A percentile compares a stretch with the other conserved stretches of the same genome.
Conservation (phyloP, 2,888 invertebrate genomes). For the Drosophila kokeensis region DNA sequence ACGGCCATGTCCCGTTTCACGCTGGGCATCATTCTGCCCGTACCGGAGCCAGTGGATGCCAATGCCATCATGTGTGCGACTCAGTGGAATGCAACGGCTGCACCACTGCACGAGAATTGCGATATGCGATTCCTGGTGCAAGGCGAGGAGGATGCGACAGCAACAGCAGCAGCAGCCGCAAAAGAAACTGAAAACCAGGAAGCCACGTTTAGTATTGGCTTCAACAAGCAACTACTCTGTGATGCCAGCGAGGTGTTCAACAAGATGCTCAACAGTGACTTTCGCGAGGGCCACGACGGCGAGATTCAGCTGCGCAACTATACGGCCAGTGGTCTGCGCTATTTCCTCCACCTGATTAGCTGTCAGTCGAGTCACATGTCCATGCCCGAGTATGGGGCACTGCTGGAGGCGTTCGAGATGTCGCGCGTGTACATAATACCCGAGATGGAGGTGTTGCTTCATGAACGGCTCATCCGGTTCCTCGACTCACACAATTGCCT, state of each 20-base stretch:
- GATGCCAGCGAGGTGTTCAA: constrained; percentile 84
- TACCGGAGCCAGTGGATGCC: constrained; percentile 49
- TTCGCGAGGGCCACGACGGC: constrained; percentile 83
- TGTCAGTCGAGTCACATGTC: constrained; percentile 66
- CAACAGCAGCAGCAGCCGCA: background rate
- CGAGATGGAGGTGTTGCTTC: constrained; percentile 79
- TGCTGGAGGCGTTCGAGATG: constrained; percentile 84
- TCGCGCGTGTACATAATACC: constrained; percentile 84
- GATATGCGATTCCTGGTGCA: constrained; percentile 83
- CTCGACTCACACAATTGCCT: constrained; percentile 82
- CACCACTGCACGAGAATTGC: constrained; percentile 59
- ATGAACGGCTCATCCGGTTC: constrained; percentile 76
- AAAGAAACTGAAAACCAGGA: constrained; percentile 12
- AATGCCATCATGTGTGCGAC: constrained; percentile 30
- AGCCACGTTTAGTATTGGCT: constrained; percentile 67
- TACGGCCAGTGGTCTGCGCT: constrained; percentile 81
- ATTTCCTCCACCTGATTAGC: constrained; percentile 83
- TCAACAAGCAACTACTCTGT: constrained; percentile 82
- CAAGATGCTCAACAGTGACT: constrained; percentile 84
- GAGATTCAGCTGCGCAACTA: constrained; percentile 83
- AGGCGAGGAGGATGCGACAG: background rate
- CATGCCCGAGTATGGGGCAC: constrained; percentile 75
- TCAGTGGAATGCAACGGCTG: constrained; percentile 42
- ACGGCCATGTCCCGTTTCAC: constrained; percentile 82
- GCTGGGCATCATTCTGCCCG: constrained; percentile 77